Percentiles rank a stretch among this genome's conserved stretches.
Evolutionary conservation across 2,797 vertebrate genomes (phyloP).

Genomic region (Percopsis omiscomaycus): DNA sequence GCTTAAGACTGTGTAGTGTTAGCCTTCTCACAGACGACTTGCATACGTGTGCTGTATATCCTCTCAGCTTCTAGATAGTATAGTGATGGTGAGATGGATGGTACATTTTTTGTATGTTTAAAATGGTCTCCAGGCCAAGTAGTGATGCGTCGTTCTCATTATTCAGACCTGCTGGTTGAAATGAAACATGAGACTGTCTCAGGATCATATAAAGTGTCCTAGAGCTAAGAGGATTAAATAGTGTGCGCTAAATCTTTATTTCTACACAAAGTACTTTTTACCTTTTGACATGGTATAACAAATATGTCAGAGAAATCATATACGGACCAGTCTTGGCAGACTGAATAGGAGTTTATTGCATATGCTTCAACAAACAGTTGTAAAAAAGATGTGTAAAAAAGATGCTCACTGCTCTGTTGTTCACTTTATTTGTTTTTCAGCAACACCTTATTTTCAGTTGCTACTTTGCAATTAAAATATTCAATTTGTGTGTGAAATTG

Average conservation of each 20-base stretch:
- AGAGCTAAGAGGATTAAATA: slow-evolving; percentile 29
- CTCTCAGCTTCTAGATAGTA: slow-evolving; percentile 1
- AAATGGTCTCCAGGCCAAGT: slow-evolving; percentile 21
- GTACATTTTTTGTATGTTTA: not conserved
- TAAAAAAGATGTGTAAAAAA: not conserved
- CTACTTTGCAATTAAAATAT: too few relatives aligned
- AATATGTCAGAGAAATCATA: too few relatives aligned
- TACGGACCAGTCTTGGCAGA: too few relatives aligned
- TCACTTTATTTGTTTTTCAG: too few relatives aligned
- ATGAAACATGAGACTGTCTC: not conserved
- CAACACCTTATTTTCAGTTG: too few relatives aligned
- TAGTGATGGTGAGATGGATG: slow-evolving; percentile 8
- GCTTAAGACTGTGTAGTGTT: slow-evolving; percentile 16
- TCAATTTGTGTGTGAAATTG: too few relatives aligned
- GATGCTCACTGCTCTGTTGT: too few relatives aligned
- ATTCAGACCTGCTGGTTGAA: not conserved
- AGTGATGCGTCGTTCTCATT: slow-evolving; percentile 25
- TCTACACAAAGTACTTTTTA: not conserved
- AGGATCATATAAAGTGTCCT: slow-evolving; percentile 11
- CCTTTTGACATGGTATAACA: too few relatives aligned
- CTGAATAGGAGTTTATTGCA: not conserved
- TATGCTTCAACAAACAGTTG: not conserved
- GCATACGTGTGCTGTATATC: slow-evolving; percentile 16
- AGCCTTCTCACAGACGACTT: slow-evolving; percentile 20
- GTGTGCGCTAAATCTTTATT: slow-evolving; percentile 10